phyloP scores from a whole-genome alignment of 1,140 invertebrate species.

The Hormaphis cornu region DNA sequence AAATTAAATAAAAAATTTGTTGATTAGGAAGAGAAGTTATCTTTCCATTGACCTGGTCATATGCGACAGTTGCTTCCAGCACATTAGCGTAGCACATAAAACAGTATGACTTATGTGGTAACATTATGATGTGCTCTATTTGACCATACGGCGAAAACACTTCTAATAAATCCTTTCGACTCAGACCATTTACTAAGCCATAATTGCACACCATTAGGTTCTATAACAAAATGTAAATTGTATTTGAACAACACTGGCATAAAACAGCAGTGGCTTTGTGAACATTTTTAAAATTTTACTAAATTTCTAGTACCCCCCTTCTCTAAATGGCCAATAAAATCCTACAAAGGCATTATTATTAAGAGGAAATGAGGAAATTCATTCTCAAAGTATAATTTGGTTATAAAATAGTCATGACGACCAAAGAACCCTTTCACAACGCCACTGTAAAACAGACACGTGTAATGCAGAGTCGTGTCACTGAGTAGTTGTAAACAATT shows the following conservation, averaged over 20 bases:
- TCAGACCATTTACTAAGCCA: slow-evolving; percentile 61
- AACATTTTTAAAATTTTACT: too few species aligned
- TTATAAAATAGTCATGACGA: too few species aligned
- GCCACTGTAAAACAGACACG: too few species aligned
- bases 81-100: slow-evolving; percentile 53
- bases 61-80: slow-evolving; percentile 47
- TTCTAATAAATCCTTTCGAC: slow-evolving; percentile 51
- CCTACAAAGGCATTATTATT: too few species aligned
- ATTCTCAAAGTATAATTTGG: too few species aligned
- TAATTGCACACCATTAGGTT: slow-evolving; percentile 60
- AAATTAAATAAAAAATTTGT: slow-evolving; percentile 56
- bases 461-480: too few species aligned
- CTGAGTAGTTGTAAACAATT: too few species aligned
- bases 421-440: too few species aligned
- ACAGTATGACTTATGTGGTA: slow-evolving; percentile 63
- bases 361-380: too few species aligned
- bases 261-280: too few species aligned
- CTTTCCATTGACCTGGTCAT: slow-evolving; percentile 47
- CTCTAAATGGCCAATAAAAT: too few species aligned
- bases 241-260: neutral
- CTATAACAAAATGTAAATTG: slow-evolving; percentile 41
- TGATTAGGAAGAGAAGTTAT: slow-evolving; percentile 47
- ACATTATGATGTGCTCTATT: slow-evolving; percentile 53
- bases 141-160: slow-evolving; percentile 46
- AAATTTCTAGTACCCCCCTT: too few species aligned